Base-by-base conservation (phyloP, 2,113 vertebrate species). In the Callocephalon fimbriatum region DNA sequence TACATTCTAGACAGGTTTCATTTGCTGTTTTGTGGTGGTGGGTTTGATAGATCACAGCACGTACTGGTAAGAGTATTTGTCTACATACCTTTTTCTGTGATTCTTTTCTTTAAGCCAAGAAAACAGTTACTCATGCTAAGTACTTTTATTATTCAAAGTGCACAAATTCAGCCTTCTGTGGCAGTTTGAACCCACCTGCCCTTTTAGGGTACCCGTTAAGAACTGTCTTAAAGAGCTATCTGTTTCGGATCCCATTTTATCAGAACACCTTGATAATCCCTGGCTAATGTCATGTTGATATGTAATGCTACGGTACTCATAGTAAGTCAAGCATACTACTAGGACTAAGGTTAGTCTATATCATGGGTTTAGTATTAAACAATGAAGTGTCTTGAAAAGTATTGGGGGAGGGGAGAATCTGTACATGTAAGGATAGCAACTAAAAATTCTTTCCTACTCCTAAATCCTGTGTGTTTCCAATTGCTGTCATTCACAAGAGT, bases 401-500 rank as follows among this genome's bases (percentile, higher is more conserved):
- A 50, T 17, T 66, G n/a, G 22, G 32, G 35, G 4, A 5, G 12
- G 86, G 8, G 13, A 5, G 38, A 48, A 44, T n/a, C 44, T 5
- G 1, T 59, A 80, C 13, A 4, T 42, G 66, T 82, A 86, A 83
- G 45, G 68, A 44, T 11, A 85, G n/a, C 22, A 77, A 40, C 26
- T 71, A 68, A 85, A 88, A 71, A 71, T 56, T 77, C 40, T 88
- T 92, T 94, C 72, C 63, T 86, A 29, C 11, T 56, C 9, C 6
- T 45, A 72, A 53, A 44, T 90, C 59, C 44, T 82, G 10, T 21
- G 12, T 89, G 15, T 80, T 90, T 96, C 65, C 73, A 56, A 59
- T 74, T 71, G 21, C 51, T 93, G 62, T 85, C 73, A 76, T 95
- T 82, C 77, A 92, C 67, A 72, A 67, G 95, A 84, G 25, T 72